Conservation (phyloP, 2,113 vertebrate species). For the Dasypus novemcinctus region DNA sequence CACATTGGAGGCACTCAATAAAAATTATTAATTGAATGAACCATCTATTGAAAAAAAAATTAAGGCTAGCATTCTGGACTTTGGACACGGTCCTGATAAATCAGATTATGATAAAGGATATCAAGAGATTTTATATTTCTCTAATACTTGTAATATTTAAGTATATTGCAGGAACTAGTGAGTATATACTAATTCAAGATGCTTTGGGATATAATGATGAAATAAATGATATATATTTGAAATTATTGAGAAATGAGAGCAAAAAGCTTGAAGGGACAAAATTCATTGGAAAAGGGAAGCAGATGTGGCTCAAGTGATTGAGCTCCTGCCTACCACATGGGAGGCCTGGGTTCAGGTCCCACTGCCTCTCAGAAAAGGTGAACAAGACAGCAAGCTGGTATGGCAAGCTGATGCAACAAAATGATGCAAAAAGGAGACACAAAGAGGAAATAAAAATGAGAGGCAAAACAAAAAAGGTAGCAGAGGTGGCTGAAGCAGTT, state of each 20-base stretch:
- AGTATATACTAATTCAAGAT: neutral
- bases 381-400: too few species aligned
- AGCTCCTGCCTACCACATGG: too few species aligned
- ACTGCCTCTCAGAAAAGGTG: too few species aligned
- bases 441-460: too few species aligned
- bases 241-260: neutral
- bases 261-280: slow-evolving; percentile 6
- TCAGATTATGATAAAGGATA: neutral
- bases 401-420: too few species aligned
- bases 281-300: neutral
- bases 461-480: too few species aligned
- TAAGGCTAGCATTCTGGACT: neutral
- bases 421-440: too few species aligned
- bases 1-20: neutral
- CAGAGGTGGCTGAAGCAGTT: too few species aligned
- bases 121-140: neutral
- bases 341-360: too few species aligned
- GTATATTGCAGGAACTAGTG: neutral
- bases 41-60: neutral
- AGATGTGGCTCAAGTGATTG: too few species aligned
- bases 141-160: neutral
- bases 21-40: neutral
- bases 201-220: neutral
- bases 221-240: neutral
- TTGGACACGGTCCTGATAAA: neutral